Percentiles rank a stretch among this genome's conserved stretches.
These are phyloP conservation scores for Xyrichtys novacula DNA, from an alignment of 2,797 vertebrate genomes.

Conservation along the genomic window DNA sequence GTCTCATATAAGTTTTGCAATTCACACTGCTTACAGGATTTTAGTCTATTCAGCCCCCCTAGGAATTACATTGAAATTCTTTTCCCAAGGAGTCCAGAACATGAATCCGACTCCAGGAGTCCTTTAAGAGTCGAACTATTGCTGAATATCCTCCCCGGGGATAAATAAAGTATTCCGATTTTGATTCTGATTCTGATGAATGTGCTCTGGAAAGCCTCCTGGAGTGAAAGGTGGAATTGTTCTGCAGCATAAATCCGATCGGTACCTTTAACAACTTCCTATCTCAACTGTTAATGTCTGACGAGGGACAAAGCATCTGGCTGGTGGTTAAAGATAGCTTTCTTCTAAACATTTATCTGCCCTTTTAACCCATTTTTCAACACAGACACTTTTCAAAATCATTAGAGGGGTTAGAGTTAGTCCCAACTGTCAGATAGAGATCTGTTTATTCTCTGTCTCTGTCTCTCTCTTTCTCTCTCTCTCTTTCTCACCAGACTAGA, in stretches of 20 bases:
- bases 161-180: too few species aligned
- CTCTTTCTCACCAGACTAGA: background rate
- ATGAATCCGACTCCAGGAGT: background rate
- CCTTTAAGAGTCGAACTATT: constrained; percentile 17
- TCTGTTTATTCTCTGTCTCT: constrained; percentile 38
- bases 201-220: constrained; percentile 4
- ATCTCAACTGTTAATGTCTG: background rate
- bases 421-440: constrained; percentile 34
- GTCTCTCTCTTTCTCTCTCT: constrained; percentile 8
- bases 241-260: constrained; percentile 13
- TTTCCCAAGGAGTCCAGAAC: constrained; percentile 2
- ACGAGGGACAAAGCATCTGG: background rate
- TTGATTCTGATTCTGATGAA: too few species aligned
- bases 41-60: background rate
- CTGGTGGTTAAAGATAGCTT: constrained; percentile 10
- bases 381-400: constrained; percentile 14
- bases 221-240: background rate
- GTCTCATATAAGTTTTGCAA: background rate
- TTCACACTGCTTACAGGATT: background rate
- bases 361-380: constrained; percentile 20
- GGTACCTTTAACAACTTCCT: constrained; percentile 8
- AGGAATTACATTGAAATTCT: background rate
- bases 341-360: constrained; percentile 7
- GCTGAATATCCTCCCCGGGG: too few species aligned
- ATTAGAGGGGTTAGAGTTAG: constrained; percentile 33